phyloP scores from a whole-genome alignment of 64 coral and sea anemone genomes.

The Stichodactyla mertensii region DNA sequence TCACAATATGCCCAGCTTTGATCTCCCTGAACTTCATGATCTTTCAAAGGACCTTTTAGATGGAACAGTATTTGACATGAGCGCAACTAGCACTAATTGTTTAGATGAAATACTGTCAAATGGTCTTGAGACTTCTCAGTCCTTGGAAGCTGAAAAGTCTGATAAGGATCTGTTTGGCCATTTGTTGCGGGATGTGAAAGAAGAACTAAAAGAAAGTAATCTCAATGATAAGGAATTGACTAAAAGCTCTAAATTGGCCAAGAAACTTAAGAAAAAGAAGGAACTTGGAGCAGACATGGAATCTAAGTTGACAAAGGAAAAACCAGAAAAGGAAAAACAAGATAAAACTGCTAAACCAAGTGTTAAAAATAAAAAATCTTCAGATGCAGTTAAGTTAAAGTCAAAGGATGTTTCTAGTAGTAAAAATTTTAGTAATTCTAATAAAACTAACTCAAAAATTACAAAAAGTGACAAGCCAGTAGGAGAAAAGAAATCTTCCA shows the following conservation, averaged over 20 bases:
- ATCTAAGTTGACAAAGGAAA: conserved; percentile 4
- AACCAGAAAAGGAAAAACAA: background rate
- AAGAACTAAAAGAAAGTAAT: background rate
- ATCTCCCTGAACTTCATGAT: background rate
- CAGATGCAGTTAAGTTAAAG: conserved; percentile 11
- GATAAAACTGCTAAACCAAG: conserved; percentile 15
- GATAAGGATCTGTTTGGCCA: background rate
- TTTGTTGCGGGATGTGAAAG: background rate
- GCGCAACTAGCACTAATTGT: background rate
- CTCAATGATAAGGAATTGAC: background rate
- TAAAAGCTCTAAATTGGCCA: conserved; percentile 2
- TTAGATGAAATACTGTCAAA: conserved; percentile 23
- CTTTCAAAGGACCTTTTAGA: background rate
- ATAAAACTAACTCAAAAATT: conserved; percentile 12
- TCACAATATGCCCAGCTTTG: background rate
- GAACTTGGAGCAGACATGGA: background rate
- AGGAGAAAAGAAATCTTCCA: conserved; percentile 44
- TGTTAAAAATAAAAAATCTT: conserved; percentile 37
- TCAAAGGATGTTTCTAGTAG: conserved; percentile 9
- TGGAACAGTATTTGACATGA: conserved; percentile 21
- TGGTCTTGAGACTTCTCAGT: conserved; percentile 14
- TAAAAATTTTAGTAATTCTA: conserved; percentile 4
- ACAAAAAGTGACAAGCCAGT: background rate
- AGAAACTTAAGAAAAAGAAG: conserved; percentile 20
- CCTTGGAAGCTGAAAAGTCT: background rate